Evolutionary conservation across 2,888 invertebrate species (phyloP).

Genomic region (Ochlodes sylvanus): DNA sequence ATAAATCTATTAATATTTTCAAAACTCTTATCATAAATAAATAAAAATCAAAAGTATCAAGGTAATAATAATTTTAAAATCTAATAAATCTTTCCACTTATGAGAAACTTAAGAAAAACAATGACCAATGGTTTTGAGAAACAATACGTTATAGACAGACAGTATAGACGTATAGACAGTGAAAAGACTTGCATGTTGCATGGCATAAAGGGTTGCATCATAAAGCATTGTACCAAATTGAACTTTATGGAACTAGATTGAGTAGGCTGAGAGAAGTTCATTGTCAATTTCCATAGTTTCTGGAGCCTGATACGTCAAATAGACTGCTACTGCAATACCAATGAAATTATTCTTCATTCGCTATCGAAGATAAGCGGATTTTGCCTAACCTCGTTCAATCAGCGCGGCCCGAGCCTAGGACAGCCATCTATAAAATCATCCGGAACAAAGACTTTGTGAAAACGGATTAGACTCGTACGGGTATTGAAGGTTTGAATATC

Average conservation of each 20-base stretch:
- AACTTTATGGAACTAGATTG: neutral
- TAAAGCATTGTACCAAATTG: neutral
- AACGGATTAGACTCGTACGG: neutral
- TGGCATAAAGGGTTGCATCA: neutral
- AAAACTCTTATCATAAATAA: too few species aligned
- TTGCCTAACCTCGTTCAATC: conserved; percentile 78
- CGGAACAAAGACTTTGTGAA: neutral
- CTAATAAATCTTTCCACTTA: too few species aligned
- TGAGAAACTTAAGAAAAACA: too few species aligned
- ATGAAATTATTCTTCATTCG: conserved; percentile 71
- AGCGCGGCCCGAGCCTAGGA: conserved; percentile 45
- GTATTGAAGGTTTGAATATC: conserved; percentile 6
- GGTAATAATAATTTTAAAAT: too few species aligned
- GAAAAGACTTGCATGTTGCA: neutral
- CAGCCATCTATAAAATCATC: conserved; percentile 12
- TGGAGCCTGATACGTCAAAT: neutral
- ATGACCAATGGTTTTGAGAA: too few species aligned
- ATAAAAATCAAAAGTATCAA: too few species aligned
- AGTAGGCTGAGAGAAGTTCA: neutral
- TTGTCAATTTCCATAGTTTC: conserved; percentile 15
- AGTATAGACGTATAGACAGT: too few species aligned
- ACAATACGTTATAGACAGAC: too few species aligned
- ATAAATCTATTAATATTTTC: too few species aligned
- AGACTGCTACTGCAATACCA: conserved; percentile 52
- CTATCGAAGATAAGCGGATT: conserved; percentile 75